These are phyloP conservation scores for Amphilophus citrinellus DNA, from an alignment of 2,113 vertebrate species.

Conservation along the genomic window DNA sequence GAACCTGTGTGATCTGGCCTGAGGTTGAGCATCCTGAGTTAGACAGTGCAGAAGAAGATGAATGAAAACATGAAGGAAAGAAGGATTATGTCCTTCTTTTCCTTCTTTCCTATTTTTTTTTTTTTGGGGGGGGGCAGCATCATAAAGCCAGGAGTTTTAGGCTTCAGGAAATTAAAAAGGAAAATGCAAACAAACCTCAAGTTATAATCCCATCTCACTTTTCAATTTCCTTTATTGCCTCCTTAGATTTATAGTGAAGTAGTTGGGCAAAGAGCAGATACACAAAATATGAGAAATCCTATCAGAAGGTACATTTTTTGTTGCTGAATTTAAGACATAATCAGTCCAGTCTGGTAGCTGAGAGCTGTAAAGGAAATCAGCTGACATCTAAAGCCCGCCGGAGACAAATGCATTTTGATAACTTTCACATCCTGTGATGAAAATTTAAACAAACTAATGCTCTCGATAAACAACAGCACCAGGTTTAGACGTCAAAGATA, in stretches of 20 bases:
- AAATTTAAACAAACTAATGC: constrained; percentile 57
- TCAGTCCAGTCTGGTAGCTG: not conserved
- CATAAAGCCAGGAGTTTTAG: constrained; percentile 87
- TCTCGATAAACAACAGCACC: constrained; percentile 62
- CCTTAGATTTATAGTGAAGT: constrained; percentile 58
- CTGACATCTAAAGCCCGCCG: constrained; percentile 20
- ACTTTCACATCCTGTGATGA: constrained; percentile 54
- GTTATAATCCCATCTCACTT: constrained; percentile 86
- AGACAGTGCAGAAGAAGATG: constrained; percentile 28
- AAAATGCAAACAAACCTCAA: constrained; percentile 93
- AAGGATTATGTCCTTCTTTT: constrained; percentile 18
- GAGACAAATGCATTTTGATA: constrained; percentile 41
- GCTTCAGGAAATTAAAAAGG: constrained; percentile 98
- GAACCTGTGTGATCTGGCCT: not conserved
- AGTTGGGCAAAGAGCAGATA: constrained; percentile 21
- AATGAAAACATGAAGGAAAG: constrained; percentile 48
- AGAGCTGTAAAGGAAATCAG: constrained; percentile 2
- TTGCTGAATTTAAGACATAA: not conserved
- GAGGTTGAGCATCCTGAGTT: not conserved
- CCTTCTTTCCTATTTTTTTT: too few species aligned
- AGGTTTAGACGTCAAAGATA: constrained; percentile 55
- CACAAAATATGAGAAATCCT: constrained; percentile 1
- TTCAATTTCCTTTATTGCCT: constrained; percentile 82
- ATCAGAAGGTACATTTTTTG: not conserved
- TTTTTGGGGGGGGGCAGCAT: constrained; percentile 75